phyloP scores from a whole-genome alignment of 2,113 vertebrate genomes.

The Gnathonemus echidnorhynchus region DNA sequence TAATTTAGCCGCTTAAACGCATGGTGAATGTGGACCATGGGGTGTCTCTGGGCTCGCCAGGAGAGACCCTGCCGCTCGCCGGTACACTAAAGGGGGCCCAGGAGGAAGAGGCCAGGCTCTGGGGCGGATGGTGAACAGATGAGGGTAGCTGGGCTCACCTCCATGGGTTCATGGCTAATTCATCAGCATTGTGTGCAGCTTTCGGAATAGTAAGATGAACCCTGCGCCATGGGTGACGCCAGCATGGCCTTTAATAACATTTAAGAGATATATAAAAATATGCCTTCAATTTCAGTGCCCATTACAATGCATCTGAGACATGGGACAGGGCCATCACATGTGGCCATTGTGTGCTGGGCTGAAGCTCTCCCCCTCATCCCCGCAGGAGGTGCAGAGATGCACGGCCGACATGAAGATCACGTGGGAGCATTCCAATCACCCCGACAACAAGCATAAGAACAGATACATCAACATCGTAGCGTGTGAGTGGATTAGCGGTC shows the following conservation, averaged over 20 bases:
- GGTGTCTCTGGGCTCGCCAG: not conserved
- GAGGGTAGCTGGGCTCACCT: not conserved
- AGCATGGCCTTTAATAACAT: not conserved
- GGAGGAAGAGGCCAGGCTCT: not conserved
- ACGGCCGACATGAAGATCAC: conserved; percentile 86
- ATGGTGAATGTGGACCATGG: not conserved
- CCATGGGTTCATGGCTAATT: not conserved
- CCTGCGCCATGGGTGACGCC: not conserved
- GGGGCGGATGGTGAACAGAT: conserved; percentile 4
- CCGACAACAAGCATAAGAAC: conserved; percentile 93
- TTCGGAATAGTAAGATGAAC: not conserved
- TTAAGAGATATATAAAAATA: not conserved
- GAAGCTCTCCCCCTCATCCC: not conserved
- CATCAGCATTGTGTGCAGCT: not conserved
- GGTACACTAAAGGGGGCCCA: not conserved
- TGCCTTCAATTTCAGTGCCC: not conserved
- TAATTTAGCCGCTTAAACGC: not conserved
- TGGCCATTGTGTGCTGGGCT: not conserved
- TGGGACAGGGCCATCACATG: not conserved
- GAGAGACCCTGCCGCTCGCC: not conserved
- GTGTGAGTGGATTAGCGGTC: conserved; percentile 61
- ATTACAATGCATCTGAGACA: not conserved
- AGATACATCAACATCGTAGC: conserved; percentile 91
- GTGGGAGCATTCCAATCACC: conserved; percentile 85
- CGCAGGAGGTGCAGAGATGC: conserved; percentile 81